Conservation (phyloP, 2,113 vertebrate genomes). For the Hippocampus zosterae region DNA sequence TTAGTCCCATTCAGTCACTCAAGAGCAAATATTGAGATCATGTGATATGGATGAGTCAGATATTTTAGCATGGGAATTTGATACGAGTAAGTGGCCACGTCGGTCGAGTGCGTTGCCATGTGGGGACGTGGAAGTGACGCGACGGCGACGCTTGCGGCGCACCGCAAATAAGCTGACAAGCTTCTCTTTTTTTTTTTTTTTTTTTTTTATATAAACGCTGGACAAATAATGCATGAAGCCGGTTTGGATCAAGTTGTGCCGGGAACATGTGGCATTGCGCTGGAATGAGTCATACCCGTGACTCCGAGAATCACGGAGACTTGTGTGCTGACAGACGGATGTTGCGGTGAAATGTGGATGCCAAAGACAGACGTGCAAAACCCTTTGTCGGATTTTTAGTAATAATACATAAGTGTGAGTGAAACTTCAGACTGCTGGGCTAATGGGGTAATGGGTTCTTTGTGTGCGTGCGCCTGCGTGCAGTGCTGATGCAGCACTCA, state of each 20-base stretch:
- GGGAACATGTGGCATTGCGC: slow-evolving; percentile 75
- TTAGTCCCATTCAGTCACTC: not conserved
- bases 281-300: slow-evolving; percentile 51
- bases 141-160: slow-evolving; percentile 53
- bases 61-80: not conserved
- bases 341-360: slow-evolving; percentile 63
- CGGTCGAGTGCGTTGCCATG: slow-evolving; percentile 42
- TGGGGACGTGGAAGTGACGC: slow-evolving; percentile 54
- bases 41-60: not conserved
- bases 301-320: slow-evolving; percentile 56
- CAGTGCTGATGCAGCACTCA: slow-evolving; percentile 64
- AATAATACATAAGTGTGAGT: slow-evolving; percentile 57
- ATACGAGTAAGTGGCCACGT: slow-evolving; percentile 21
- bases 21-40: slow-evolving; percentile 2
- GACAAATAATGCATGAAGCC: slow-evolving; percentile 43
- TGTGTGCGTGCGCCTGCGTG: slow-evolving; percentile 23
- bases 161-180: slow-evolving; percentile 67
- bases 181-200: slow-evolving; percentile 15
- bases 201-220: slow-evolving; percentile 42
- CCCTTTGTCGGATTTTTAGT: slow-evolving; percentile 57
- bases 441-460: slow-evolving; percentile 53
- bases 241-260: slow-evolving; percentile 58
- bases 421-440: slow-evolving; percentile 53
- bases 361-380: slow-evolving; percentile 43
- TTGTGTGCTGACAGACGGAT: slow-evolving; percentile 64